phyloP scores from a whole-genome alignment of 1,140 invertebrate genomes.

The Zaprionus nigranus region DNA sequence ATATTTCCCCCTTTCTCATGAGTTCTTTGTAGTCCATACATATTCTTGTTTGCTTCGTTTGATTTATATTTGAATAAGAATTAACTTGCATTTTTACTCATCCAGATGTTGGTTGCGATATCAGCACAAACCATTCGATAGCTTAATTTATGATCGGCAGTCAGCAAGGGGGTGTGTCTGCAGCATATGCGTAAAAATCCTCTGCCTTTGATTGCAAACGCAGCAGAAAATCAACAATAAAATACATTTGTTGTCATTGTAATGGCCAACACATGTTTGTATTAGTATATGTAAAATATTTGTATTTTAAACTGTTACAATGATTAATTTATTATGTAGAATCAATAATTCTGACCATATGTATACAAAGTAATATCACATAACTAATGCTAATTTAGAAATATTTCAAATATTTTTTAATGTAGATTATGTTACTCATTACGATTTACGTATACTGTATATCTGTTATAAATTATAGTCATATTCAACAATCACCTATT shows the following conservation, averaged over 20 bases:
- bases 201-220: background rate
- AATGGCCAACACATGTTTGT: background rate
- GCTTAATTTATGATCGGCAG: slow-evolving; percentile 5
- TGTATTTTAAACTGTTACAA: too few species aligned
- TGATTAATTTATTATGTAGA: too few species aligned
- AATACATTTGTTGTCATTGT: background rate
- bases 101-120: background rate
- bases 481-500: background rate
- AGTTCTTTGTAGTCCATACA: too few species aligned
- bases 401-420: too few species aligned
- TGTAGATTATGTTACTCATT: background rate
- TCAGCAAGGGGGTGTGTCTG: background rate
- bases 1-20: too few species aligned
- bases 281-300: too few species aligned
- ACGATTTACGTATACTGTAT: background rate
- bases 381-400: too few species aligned
- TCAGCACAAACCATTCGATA: background rate
- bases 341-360: too few species aligned
- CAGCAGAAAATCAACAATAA: background rate
- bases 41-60: background rate
- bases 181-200: background rate
- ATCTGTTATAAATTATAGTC: background rate
- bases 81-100: slow-evolving; percentile 11
- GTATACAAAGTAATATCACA: too few species aligned
- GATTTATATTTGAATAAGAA: slow-evolving; percentile 19